Conservation (phyloP, 2,888 invertebrate species). For the Dione juno region DNA sequence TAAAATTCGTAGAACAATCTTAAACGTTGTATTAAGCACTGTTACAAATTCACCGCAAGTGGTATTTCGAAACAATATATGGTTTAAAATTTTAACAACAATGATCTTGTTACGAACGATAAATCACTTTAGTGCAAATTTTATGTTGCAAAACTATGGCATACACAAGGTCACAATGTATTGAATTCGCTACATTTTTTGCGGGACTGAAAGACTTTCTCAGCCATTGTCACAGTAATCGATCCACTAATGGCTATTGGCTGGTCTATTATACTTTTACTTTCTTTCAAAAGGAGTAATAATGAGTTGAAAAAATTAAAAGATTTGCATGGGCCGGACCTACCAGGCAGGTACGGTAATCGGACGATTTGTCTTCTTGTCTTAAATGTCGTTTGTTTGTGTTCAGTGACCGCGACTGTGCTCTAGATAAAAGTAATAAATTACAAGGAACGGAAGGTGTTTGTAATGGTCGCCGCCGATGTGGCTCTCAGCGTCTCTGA, state of each 20-base stretch:
- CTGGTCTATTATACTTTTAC: conserved; percentile 73
- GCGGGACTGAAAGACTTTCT: conserved; percentile 69
- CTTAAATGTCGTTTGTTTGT: conserved; percentile 79
- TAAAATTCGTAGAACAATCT: conserved; percentile 11
- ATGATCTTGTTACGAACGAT: conserved; percentile 58
- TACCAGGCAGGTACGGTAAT: conserved; percentile 81
- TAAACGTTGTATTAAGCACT: conserved; percentile 47
- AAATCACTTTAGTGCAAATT: conserved; percentile 76
- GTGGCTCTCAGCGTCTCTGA: conserved; percentile 65
- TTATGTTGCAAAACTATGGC: conserved; percentile 73
- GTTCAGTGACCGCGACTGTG: conserved; percentile 77
- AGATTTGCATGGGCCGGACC: conserved; percentile 74
- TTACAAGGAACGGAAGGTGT: conserved; percentile 79
- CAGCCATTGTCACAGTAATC: conserved; percentile 69
- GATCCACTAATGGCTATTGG: conserved; percentile 69
- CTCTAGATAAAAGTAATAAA: conserved; percentile 81
- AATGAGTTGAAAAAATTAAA: conserved; percentile 61
- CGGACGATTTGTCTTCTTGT: conserved; percentile 82
- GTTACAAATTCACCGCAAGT: conserved; percentile 73
- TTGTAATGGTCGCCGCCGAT: conserved; percentile 71
- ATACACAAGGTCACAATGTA: conserved; percentile 70
- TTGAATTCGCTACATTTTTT: conserved; percentile 49
- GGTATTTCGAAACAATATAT: conserved; percentile 72
- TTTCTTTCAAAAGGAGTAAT: conserved; percentile 68
- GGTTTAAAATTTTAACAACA: conserved; percentile 61